Conservation (phyloP, 2,888 invertebrate genomes). For the Azorinus chamasolen region DNA sequence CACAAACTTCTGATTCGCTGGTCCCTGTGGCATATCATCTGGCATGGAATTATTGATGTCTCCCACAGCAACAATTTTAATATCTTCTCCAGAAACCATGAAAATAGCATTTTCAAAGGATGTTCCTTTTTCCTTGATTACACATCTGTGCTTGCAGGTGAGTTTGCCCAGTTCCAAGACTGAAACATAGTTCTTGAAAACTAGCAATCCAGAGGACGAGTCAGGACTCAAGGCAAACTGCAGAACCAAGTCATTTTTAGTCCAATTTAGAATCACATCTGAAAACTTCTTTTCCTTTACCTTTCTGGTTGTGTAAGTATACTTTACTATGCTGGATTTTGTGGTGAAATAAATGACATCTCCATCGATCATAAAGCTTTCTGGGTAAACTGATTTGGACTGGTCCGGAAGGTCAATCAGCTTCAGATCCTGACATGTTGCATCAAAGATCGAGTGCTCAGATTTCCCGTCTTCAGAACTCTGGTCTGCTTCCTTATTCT, state of each 20-base stretch:
- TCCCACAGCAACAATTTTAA: conserved; percentile 43
- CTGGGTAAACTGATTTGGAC: not conserved
- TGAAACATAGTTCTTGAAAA: too few species aligned
- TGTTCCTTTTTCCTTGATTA: too few species aligned
- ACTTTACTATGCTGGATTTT: conserved; percentile 23
- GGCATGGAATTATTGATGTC: conserved; percentile 16
- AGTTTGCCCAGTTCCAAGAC: too few species aligned
- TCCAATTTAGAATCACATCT: conserved; percentile 35
- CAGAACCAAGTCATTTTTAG: conserved; percentile 4
- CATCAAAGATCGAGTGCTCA: conserved; percentile 48
- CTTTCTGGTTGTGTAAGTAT: conserved; percentile 11
- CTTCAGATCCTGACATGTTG: conserved; percentile 37
- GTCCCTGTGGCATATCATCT: conserved; percentile 37
- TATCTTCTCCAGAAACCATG: conserved; percentile 4
- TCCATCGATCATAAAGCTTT: conserved; percentile 14
- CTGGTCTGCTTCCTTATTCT: conserved; percentile 20
- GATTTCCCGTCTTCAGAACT: conserved; percentile 33
- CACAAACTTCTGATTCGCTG: conserved; percentile 50
- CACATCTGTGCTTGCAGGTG: too few species aligned
- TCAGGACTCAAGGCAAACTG: conserved; percentile 9
- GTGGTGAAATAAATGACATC: conserved; percentile 18
- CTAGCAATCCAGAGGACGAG: too few species aligned
- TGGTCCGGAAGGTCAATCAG: conserved; percentile 16
- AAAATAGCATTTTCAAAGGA: too few species aligned
- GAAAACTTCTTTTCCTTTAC: conserved; percentile 16